phyloP scores from a whole-genome alignment of 2,797 vertebrate genomes.

The Poecilia picta region DNA sequence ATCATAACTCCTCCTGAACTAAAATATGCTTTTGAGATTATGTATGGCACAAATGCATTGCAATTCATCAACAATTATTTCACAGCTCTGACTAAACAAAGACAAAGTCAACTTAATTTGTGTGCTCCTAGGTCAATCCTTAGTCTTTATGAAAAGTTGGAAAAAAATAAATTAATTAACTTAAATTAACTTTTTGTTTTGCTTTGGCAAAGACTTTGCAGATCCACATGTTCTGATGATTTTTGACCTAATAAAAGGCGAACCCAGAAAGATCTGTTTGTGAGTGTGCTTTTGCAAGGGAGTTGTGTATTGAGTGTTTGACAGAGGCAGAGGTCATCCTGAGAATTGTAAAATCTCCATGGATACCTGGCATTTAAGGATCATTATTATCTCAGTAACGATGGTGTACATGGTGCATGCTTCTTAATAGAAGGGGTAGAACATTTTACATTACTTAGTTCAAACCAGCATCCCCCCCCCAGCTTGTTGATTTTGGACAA shows the following conservation, averaged over 20 bases:
- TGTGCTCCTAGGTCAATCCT: background rate
- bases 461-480: conserved; percentile 33
- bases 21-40: background rate
- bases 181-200: conserved; percentile 5
- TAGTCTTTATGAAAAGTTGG: background rate
- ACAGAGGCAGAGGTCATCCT: conserved; percentile 70
- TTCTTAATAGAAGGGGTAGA: conserved; percentile 35
- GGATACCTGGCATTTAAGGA: conserved; percentile 69
- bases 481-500: conserved; percentile 13
- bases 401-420: conserved; percentile 44
- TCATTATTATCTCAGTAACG: conserved; percentile 69
- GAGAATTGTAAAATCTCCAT: conserved; percentile 69
- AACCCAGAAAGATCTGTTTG: conserved; percentile 19
- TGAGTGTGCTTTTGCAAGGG: conserved; percentile 16
- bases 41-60: background rate
- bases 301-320: conserved; percentile 17
- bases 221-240: conserved; percentile 22
- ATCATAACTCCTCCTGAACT: background rate
- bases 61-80: background rate
- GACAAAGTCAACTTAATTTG: too few species aligned
- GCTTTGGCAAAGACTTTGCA: conserved; percentile 18
- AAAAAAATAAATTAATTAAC: background rate
- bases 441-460: conserved; percentile 44
- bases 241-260: conserved; percentile 38
- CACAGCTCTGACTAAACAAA: background rate